A percentile compares a stretch with the other conserved stretches of the same genome.
Evolutionary conservation across 2,797 vertebrate genomes (phyloP).

Genomic region (Anguilla pacifica): DNA sequence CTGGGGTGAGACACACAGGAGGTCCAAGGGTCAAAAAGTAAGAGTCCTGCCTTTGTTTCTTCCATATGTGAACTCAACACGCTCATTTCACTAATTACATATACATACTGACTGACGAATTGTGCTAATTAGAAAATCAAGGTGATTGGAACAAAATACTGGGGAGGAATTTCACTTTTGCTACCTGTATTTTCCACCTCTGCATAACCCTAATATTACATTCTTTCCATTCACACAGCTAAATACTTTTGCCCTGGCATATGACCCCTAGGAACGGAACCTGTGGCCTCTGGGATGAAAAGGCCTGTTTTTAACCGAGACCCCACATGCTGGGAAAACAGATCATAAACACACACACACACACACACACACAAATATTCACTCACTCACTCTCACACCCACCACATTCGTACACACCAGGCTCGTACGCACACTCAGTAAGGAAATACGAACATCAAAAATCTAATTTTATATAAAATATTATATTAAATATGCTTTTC

Average conservation of each 20-base stretch:
- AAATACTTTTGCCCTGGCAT: neutral
- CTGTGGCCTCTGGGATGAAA: neutral
- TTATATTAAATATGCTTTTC: slow-evolving; percentile 69
- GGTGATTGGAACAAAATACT: too few species aligned
- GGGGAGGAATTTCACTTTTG: too few species aligned
- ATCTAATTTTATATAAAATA: slow-evolving; percentile 64
- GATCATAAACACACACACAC: neutral
- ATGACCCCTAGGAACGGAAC: neutral
- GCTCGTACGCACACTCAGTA: slow-evolving; percentile 65
- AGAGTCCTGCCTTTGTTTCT: too few species aligned
- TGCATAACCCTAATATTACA: neutral
- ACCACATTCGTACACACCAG: slow-evolving; percentile 30
- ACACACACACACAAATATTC: neutral
- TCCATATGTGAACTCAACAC: too few species aligned
- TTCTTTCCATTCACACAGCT: neutral
- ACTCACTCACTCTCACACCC: too few species aligned
- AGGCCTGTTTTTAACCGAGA: neutral
- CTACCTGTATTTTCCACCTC: too few species aligned
- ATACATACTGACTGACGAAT: too few species aligned
- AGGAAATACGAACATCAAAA: slow-evolving; percentile 31
- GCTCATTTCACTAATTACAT: too few species aligned
- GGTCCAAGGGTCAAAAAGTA: too few species aligned
- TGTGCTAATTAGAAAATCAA: too few species aligned
- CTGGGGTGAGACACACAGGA: too few species aligned
- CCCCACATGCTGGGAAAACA: neutral